phyloP scores from a whole-genome alignment of 2,888 invertebrate species.

The Physocephala rufipes region DNA sequence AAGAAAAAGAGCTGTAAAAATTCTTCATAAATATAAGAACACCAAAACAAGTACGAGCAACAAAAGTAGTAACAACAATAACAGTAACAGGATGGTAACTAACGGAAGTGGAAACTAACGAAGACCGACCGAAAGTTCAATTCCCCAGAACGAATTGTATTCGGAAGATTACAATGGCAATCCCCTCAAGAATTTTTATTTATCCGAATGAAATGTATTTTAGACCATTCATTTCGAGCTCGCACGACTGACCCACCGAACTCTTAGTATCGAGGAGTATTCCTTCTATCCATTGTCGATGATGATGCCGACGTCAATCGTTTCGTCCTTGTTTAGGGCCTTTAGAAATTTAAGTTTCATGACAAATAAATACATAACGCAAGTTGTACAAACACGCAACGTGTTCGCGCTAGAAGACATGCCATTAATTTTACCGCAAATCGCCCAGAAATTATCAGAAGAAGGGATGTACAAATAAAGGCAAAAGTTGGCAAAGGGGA shows the following conservation, averaged over 20 bases:
- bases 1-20: background rate
- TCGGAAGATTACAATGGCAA: background rate
- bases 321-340: background rate
- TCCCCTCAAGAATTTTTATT: constrained; percentile 13
- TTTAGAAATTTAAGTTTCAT: constrained; percentile 9
- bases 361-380: constrained; percentile 11
- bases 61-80: background rate
- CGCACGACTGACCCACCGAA: no score
- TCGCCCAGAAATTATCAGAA: background rate
- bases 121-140: background rate
- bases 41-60: background rate
- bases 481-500: no score
- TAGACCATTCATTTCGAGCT: background rate
- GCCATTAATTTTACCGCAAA: constrained; percentile 11
- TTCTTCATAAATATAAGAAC: background rate
- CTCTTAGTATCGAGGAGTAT: no score
- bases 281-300: no score
- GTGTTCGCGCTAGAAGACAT: constrained; percentile 5
- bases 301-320: background rate
- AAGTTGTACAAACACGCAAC: constrained; percentile 4
- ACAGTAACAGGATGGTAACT: background rate
- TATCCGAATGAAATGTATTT: background rate
- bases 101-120: background rate
- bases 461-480: no score
- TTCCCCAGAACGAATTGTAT: constrained; percentile 14